Percentiles rank a stretch among this genome's conserved stretches.
phyloP scores from a whole-genome alignment of 2,797 vertebrate species.

The Novumbra hubbsi region DNA sequence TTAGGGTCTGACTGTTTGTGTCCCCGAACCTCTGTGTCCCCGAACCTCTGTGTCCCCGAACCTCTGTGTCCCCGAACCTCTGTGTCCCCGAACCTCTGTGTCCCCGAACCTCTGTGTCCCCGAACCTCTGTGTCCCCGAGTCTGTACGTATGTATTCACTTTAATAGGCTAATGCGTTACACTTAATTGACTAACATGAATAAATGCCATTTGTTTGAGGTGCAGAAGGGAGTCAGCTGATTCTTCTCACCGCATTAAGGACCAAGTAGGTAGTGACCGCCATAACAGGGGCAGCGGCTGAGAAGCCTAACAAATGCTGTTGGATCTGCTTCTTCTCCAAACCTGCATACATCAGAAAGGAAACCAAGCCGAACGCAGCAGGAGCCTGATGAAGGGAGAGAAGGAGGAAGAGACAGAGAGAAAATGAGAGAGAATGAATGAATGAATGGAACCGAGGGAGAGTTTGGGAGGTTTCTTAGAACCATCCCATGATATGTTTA shows the following conservation, averaged over 20 bases:
- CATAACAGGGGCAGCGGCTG: constrained; percentile 66
- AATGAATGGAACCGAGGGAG: background rate
- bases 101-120: too few relatives aligned
- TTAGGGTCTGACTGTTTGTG: too few relatives aligned
- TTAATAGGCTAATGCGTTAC: background rate
- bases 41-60: too few relatives aligned
- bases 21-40: too few relatives aligned
- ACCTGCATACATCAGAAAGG: constrained; percentile 74
- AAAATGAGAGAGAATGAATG: background rate
- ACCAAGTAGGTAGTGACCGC: constrained; percentile 74
- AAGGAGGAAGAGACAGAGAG: background rate
- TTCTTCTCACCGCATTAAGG: constrained; percentile 54
- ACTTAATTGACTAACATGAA: background rate
- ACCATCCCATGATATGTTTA: too few relatives aligned
- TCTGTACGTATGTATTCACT: too few relatives aligned
- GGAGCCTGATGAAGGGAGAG: constrained; percentile 60
- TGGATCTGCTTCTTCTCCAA: constrained; percentile 72
- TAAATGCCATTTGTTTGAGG: background rate
- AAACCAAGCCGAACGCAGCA: constrained; percentile 76
- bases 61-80: too few relatives aligned
- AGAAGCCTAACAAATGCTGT: constrained; percentile 73
- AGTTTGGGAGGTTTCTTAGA: background rate
- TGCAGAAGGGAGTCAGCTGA: background rate
- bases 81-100: too few relatives aligned
- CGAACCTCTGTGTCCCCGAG: too few relatives aligned